Conservation (phyloP, 2,888 invertebrate genomes). For the Bruchidius siliquastri region DNA sequence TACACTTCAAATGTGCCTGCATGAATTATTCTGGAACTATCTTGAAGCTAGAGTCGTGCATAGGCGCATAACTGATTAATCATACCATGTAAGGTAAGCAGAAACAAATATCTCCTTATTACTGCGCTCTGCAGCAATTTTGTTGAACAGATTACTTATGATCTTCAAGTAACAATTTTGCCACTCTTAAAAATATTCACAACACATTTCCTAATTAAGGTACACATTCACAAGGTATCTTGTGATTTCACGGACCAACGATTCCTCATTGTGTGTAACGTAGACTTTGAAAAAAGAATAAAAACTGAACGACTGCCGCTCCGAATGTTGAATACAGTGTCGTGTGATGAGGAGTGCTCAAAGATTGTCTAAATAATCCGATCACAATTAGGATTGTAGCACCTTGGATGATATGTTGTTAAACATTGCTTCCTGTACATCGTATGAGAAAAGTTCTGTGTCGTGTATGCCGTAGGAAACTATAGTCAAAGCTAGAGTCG, state of each 20-base stretch:
- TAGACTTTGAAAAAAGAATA: conserved; percentile 16
- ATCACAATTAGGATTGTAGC: too few species aligned
- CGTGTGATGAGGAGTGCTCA: background rate
- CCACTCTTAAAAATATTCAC: background rate
- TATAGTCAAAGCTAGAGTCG: too few species aligned
- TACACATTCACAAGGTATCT: conserved; percentile 1
- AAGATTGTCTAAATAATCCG: too few species aligned
- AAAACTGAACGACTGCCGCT: conserved; percentile 13
- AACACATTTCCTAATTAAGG: background rate
- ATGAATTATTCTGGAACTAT: too few species aligned
- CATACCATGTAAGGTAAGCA: background rate
- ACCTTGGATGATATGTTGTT: too few species aligned
- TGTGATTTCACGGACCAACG: conserved; percentile 10
- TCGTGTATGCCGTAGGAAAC: too few species aligned
- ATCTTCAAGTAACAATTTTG: background rate
- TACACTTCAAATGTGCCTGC: too few species aligned
- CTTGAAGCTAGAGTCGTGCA: too few species aligned
- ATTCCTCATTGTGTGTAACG: conserved; percentile 14
- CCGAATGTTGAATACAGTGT: conserved; percentile 6
- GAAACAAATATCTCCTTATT: background rate
- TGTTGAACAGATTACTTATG: background rate
- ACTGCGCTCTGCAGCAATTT: background rate
- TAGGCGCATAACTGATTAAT: background rate
- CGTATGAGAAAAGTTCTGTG: too few species aligned
- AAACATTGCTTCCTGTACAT: too few species aligned